These are phyloP conservation scores for Orchesella cincta DNA, from an alignment of 1,140 invertebrate genomes.

Conservation along the genomic window DNA sequence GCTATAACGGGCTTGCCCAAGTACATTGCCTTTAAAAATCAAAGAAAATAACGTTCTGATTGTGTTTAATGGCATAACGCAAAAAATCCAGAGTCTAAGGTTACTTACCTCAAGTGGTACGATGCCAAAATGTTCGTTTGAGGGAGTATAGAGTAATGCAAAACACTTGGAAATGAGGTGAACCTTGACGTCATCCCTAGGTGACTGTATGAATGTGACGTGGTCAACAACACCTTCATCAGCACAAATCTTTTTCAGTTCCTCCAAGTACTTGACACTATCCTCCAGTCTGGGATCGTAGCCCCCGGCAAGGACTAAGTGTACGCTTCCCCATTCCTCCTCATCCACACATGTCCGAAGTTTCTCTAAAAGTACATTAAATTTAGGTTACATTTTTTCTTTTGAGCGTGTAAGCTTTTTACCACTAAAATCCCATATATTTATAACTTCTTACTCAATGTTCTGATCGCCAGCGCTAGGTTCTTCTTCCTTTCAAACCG, in stretches of 20 bases:
- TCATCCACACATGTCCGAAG: slow-evolving; percentile 55
- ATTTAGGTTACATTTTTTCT: background rate
- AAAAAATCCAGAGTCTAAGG: no score
- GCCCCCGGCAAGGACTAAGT: slow-evolving; percentile 93
- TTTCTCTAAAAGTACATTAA: slow-evolving; percentile 40
- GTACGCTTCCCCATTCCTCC: slow-evolving; percentile 66
- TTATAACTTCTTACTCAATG: slow-evolving; percentile 67
- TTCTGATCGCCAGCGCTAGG: slow-evolving; percentile 76
- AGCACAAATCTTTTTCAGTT: slow-evolving; percentile 69
- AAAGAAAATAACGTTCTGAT: background rate
- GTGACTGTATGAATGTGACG: slow-evolving; percentile 82
- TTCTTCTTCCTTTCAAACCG: slow-evolving; percentile 98
- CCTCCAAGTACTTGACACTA: slow-evolving; percentile 84
- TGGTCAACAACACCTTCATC: slow-evolving; percentile 70
- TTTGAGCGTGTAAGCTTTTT: background rate
- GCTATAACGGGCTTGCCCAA: slow-evolving; percentile 90
- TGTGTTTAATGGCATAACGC: background rate
- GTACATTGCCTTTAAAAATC: slow-evolving; percentile 77
- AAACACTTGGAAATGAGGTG: slow-evolving; percentile 72
- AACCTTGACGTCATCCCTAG: slow-evolving; percentile 80
- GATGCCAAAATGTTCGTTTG: slow-evolving; percentile 98
- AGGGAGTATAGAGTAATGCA: slow-evolving; percentile 90
- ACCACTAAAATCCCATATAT: background rate
- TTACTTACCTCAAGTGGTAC: slow-evolving; percentile 80
- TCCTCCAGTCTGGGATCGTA: slow-evolving; percentile 88